These are phyloP conservation scores for Chionomys nivalis DNA, from an alignment of 2,113 vertebrate species.

Conservation along the genomic window DNA sequence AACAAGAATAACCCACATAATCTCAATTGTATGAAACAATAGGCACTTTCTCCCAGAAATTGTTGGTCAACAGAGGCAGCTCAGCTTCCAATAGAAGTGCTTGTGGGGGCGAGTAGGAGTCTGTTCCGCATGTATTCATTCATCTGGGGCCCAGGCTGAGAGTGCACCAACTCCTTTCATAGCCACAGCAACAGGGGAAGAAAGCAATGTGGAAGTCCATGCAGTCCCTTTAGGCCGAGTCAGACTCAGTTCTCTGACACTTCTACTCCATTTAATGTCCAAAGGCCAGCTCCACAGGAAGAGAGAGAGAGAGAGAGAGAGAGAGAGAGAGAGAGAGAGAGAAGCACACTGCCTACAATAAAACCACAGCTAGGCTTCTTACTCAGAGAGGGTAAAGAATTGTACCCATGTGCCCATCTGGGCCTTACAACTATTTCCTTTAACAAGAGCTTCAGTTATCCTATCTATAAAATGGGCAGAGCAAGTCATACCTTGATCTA, in stretches of 20 bases:
- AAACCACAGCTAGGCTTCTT: not conserved
- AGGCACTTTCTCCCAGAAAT: not conserved
- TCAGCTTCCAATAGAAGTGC: not conserved
- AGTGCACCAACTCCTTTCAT: not conserved
- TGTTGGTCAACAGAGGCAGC: not conserved
- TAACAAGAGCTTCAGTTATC: not conserved
- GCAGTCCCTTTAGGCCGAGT: not conserved
- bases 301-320: too few species aligned
- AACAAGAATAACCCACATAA: not conserved
- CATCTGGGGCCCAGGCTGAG: not conserved
- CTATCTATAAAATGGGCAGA: not conserved
- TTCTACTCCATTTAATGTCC: not conserved
- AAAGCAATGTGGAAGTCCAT: not conserved
- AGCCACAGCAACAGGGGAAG: not conserved
- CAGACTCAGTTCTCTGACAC: not conserved
- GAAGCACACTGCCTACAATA: not conserved
- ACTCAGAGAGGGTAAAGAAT: not conserved
- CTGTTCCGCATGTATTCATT: not conserved
- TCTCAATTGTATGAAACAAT: not conserved
- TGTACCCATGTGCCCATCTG: not conserved
- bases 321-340: not conserved
- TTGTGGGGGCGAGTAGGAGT: rapidly evolving
- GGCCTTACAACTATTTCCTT: not conserved
- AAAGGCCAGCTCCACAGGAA: not conserved
- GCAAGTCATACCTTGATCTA: not conserved